A percentile compares a stretch with the other conserved stretches of the same genome.
Evolutionary conservation across 1,140 invertebrate species (phyloP).

Genomic region (Pseudomyrmex gracilis): DNA sequence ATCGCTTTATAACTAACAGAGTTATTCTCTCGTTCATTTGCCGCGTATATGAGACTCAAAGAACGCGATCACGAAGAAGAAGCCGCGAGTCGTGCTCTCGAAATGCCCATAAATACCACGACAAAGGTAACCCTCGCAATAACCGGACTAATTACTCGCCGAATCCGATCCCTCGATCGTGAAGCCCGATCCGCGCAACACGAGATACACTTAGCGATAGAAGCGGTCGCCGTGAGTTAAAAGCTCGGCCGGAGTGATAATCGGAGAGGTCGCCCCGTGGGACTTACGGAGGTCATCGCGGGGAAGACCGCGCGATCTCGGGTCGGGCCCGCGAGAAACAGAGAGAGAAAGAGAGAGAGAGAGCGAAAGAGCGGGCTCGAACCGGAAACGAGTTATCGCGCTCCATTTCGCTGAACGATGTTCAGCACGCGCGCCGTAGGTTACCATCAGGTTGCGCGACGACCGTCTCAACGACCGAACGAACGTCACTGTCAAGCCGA

Average conservation of each 20-base stretch:
- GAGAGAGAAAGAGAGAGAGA: conserved; percentile 6
- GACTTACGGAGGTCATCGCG: conserved; percentile 77
- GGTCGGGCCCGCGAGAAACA: conserved; percentile 23
- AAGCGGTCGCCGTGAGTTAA: conserved; percentile 65
- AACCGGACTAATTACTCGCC: conserved; percentile 59
- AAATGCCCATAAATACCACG: conserved; percentile 48
- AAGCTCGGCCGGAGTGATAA: conserved; percentile 55
- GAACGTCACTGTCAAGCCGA: conserved; percentile 48
- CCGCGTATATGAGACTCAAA: background rate
- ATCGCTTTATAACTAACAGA: conserved; percentile 21
- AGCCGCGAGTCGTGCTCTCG: conserved; percentile 45
- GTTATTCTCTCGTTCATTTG: conserved; percentile 6
- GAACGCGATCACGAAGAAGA: background rate
- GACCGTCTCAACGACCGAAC: background rate
- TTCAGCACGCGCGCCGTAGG: conserved; percentile 69
- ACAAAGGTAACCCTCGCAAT: conserved; percentile 30
- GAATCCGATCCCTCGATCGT: conserved; percentile 49
- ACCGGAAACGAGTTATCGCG: conserved; percentile 74
- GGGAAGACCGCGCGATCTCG: conserved; percentile 66
- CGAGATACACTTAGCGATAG: conserved; percentile 61
- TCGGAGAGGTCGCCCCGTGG: conserved; percentile 77
- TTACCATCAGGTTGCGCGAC: conserved; percentile 43
- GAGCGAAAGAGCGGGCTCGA: conserved; percentile 27
- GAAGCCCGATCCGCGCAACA: conserved; percentile 21
- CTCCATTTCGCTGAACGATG: conserved; percentile 60